Percentiles rank a stretch among this genome's conserved stretches.
Evolutionary conservation across 1,140 invertebrate species (phyloP).

Genomic region (Euborellia annulipes): DNA sequence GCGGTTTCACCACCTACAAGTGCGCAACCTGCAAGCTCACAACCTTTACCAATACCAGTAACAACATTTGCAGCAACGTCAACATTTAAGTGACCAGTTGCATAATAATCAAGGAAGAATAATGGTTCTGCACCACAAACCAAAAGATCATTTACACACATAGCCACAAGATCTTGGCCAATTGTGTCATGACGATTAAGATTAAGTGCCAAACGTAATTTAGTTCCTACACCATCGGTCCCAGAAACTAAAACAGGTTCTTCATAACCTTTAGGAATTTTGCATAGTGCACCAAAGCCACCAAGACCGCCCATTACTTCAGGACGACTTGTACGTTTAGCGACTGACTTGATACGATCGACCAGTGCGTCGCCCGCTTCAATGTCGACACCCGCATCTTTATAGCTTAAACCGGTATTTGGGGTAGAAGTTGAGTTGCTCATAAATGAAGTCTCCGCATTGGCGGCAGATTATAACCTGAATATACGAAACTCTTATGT

Average conservation of each 20-base stretch:
- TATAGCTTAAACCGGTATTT: neutral
- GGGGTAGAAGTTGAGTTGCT: too few species aligned
- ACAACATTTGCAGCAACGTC: conserved; percentile 32
- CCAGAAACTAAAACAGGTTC: conserved; percentile 43
- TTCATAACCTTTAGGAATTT: conserved; percentile 30
- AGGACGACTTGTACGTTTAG: conserved; percentile 18
- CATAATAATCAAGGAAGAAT: conserved; percentile 49
- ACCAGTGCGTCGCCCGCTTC: neutral
- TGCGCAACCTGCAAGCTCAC: conserved; percentile 37
- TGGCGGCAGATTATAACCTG: too few species aligned
- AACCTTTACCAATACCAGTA: conserved; percentile 39
- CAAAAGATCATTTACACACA: conserved; percentile 53
- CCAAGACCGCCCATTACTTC: conserved; percentile 36
- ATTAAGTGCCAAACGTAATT: conserved; percentile 36
- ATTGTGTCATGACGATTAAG: conserved; percentile 33
- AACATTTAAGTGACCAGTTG: conserved; percentile 35
- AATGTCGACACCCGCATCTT: conserved; percentile 1
- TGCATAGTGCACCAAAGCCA: conserved; percentile 45
- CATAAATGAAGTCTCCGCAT: too few species aligned
- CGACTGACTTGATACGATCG: conserved; percentile 29
- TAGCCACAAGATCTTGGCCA: conserved; percentile 50
- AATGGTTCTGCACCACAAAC: conserved; percentile 44
- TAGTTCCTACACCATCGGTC: conserved; percentile 51
- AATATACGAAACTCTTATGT: too few species aligned
- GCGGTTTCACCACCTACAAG: conserved; percentile 51